A percentile compares a stretch with the other conserved stretches of the same genome.
Evolutionary conservation across 2,797 vertebrate genomes (phyloP).

Genomic region (Uromys caudimaculatus): DNA sequence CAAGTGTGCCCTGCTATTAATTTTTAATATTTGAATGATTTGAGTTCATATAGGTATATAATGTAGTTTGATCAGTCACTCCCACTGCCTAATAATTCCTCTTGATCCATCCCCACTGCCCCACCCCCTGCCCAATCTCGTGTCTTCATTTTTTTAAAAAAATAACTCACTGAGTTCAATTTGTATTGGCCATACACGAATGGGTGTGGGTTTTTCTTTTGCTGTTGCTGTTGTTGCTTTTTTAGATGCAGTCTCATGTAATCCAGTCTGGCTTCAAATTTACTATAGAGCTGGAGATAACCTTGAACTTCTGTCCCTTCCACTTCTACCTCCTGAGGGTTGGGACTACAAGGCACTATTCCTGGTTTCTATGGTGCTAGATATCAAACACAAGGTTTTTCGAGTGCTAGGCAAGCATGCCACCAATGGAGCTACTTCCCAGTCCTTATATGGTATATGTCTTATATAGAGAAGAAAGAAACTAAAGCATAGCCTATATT

Average conservation of each 20-base stretch:
- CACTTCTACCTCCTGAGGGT: background rate
- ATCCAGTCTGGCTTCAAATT: background rate
- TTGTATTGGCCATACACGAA: background rate
- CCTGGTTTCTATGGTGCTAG: background rate
- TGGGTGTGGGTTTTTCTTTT: background rate
- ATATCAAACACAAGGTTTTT: background rate
- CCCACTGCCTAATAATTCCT: background rate
- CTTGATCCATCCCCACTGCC: background rate
- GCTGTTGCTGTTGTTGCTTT: background rate
- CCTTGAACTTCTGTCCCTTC: background rate
- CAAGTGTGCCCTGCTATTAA: background rate
- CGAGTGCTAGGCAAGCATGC: background rate
- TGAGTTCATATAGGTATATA: background rate
- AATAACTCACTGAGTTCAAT: background rate
- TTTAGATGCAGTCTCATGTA: background rate
- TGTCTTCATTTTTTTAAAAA: background rate
- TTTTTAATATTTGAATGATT: background rate
- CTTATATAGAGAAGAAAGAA: slow-evolving; percentile 12
- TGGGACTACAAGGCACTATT: background rate
- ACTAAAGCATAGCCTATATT: background rate
- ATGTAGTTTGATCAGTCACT: background rate
- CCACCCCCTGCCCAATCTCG: background rate
- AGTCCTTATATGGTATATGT: background rate
- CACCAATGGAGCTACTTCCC: background rate
- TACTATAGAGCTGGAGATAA: background rate